Base-by-base conservation (phyloP, 2,888 invertebrate species). In the Alloscopus bannaensis region DNA sequence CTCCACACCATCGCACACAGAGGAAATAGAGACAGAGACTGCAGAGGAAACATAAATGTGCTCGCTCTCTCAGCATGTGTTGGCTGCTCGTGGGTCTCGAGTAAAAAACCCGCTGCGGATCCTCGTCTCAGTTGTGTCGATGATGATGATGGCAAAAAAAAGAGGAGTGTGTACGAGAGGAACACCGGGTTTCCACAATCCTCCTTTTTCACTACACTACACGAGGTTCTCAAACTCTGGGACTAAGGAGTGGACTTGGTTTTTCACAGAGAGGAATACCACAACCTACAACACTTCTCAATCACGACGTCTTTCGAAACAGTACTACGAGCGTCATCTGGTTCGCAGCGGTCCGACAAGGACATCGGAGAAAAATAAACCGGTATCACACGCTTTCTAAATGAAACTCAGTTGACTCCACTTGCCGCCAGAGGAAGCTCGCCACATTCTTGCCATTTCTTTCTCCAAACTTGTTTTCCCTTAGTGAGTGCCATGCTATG, bases 71-170 rank as follows among this genome's bases (percentile, higher is more conserved):
- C 18, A 4, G 4, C 47, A 52, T 4, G 24, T 22, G 52, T 22
- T 6, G 4, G 47, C 47, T 47, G 6, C 18, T 3, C 47, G 29
- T 26, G 29, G 28, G 40, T 42, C 18, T 24, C 66, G 20, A 72
- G 79, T 55, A 79, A 80, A 80, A 80, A 80, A 80, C 80, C 80
- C 80, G 80, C 75, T 80, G 80, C 80, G 40, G 80, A 80, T 80
- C 80, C 80, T 52, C 52, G 52, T 52, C 52, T 6, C 24, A 20
- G 45, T 52, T 70, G 71, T 36, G 45, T 28, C 28, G 28, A 64
- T 4, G 1, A 16, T 31, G 3, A 36, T 52, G 45, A 26, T 42
- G 26, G 45, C 28, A 28, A 4, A 28, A n/a, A 59, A 28, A 28
- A 45, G 28, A 42, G 28, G 13, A 3, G 2, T 57, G 28, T 26